A percentile compares a stretch with the other conserved stretches of the same genome.
Conservation (phyloP, 1,140 invertebrate species). For the Cyclina sinensis region DNA sequence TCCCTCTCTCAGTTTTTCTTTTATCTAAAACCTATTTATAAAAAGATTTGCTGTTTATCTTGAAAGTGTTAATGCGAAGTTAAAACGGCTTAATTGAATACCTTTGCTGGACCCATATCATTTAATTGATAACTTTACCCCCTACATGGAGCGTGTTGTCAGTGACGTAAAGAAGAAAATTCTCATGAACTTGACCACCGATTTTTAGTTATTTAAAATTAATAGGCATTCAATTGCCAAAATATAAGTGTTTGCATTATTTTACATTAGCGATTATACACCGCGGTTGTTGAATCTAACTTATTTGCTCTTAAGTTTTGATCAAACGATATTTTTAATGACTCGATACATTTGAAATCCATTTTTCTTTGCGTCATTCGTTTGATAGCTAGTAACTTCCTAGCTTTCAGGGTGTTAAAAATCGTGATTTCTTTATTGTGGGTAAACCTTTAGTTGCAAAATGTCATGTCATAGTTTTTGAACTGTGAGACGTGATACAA, state of each 20-base stretch:
- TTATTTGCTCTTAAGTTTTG: not conserved
- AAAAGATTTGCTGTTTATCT: constrained; percentile 3
- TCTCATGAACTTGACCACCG: not conserved
- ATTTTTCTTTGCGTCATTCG: too few species aligned
- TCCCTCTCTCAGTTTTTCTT: not conserved
- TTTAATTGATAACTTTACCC: not conserved
- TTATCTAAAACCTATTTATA: not conserved
- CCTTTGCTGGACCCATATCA: not conserved
- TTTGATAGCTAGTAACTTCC: too few species aligned
- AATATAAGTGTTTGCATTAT: constrained; percentile 1
- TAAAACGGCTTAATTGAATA: constrained; percentile 5
- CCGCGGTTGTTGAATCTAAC: not conserved
- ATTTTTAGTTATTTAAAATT: not conserved
- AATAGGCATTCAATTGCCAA: not conserved
- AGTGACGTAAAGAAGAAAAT: not conserved
- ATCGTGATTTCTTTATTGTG: too few species aligned
- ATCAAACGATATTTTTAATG: too few species aligned
- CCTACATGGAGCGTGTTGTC: not conserved
- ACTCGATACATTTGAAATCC: too few species aligned
- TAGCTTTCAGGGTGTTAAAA: too few species aligned
- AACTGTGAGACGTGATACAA: too few species aligned
- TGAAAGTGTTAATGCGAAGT: not conserved
- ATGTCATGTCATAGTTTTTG: too few species aligned
- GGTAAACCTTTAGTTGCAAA: too few species aligned
- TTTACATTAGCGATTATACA: not conserved